phyloP scores from a whole-genome alignment of 2,797 vertebrate genomes.

The Synanceia verrucosa region DNA sequence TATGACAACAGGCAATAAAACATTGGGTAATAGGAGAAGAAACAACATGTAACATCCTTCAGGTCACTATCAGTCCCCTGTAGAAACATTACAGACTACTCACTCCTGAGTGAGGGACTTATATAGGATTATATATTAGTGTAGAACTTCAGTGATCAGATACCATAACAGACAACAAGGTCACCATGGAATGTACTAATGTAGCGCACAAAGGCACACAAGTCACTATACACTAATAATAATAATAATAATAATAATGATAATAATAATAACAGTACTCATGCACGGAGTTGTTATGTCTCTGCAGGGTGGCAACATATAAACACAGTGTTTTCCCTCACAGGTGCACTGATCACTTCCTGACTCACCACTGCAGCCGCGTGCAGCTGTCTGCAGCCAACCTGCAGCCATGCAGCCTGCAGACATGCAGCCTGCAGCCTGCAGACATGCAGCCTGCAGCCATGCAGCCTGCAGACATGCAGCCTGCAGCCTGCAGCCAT shows the following conservation, averaged over 20 bases:
- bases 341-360: slow-evolving; percentile 23
- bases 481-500: too few relatives aligned
- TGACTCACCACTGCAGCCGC: too few relatives aligned
- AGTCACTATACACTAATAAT: too few relatives aligned
- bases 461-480: too few relatives aligned
- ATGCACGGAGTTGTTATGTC: too few relatives aligned
- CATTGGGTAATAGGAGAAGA: background rate
- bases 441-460: too few relatives aligned
- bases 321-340: slow-evolving; percentile 4
- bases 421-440: too few relatives aligned
- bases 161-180: slow-evolving; percentile 24
- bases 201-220: background rate
- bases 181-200: slow-evolving; percentile 13
- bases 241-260: too few relatives aligned
- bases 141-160: too few relatives aligned
- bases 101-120: background rate
- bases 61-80: background rate
- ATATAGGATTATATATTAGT: background rate
- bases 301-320: too few relatives aligned
- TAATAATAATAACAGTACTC: too few relatives aligned
- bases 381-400: slow-evolving; percentile 28
- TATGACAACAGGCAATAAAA: background rate
- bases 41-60: background rate
- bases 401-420: too few relatives aligned
- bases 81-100: background rate